A percentile compares a stretch with the other conserved stretches of the same genome.
Conservation (phyloP, 2,888 invertebrate species). For the Agrilus cyanescens region DNA sequence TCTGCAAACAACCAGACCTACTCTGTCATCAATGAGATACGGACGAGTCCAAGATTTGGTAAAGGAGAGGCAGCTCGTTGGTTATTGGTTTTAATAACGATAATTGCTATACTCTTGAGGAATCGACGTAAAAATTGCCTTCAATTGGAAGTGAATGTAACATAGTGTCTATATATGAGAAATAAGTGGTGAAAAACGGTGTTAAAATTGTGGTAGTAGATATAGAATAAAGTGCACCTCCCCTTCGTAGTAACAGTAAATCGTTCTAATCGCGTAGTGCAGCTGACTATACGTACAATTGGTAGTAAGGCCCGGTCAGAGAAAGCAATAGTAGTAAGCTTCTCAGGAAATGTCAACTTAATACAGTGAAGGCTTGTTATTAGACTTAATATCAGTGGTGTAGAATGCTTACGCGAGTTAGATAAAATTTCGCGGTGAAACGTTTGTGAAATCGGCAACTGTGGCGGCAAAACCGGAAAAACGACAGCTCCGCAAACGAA, state of each 20-base stretch:
- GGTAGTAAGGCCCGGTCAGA: slow-evolving; percentile 33
- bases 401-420: slow-evolving; percentile 20
- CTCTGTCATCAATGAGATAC: slow-evolving; percentile 62
- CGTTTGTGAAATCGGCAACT: slow-evolving; percentile 25
- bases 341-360: slow-evolving; percentile 22
- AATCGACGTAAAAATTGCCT: neutral
- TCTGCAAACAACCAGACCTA: slow-evolving; percentile 47
- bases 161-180: neutral
- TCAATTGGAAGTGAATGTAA: neutral
- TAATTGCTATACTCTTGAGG: slow-evolving; percentile 5
- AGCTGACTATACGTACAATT: slow-evolving; percentile 40
- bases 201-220: neutral
- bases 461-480: slow-evolving; percentile 36
- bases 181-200: neutral
- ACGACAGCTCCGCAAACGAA: slow-evolving; percentile 39
- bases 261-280: slow-evolving; percentile 36
- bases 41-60: slow-evolving; percentile 45
- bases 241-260: slow-evolving; percentile 33
- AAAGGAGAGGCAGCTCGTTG: slow-evolving; percentile 22
- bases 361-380: slow-evolving; percentile 14
- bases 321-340: slow-evolving; percentile 17
- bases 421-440: slow-evolving; percentile 10
- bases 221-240: slow-evolving; percentile 16
- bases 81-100: slow-evolving; percentile 9
- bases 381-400: slow-evolving; percentile 3